Percentiles rank a stretch among this genome's conserved stretches.
Evolutionary conservation across 2,797 vertebrate genomes (phyloP).

Genomic region (Melanotaenia pygmaea): DNA sequence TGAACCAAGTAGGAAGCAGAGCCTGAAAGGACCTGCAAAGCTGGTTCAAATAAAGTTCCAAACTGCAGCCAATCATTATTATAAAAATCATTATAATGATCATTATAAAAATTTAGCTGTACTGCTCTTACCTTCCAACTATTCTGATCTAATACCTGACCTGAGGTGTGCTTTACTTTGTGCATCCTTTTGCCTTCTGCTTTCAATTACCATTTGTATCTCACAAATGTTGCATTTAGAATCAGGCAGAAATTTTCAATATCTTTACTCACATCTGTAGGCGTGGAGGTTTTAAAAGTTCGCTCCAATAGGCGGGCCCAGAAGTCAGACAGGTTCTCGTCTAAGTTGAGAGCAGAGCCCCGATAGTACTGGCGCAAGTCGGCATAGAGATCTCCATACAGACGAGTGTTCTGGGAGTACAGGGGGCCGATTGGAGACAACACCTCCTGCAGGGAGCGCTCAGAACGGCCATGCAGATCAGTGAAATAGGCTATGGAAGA

Average conservation of each 20-base stretch:
- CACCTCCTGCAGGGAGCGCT: conserved; percentile 86
- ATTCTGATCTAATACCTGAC: not conserved
- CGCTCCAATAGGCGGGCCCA: conserved; percentile 91
- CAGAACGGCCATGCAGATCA: conserved; percentile 88
- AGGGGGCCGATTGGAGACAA: conserved; percentile 85
- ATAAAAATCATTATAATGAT: no score
- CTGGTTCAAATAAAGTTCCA: no score
- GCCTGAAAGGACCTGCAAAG: conserved; percentile 11
- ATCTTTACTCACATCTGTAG: conserved; percentile 63
- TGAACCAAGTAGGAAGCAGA: conserved; percentile 10
- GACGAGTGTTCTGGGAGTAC: conserved; percentile 85
- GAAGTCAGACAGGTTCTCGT: conserved; percentile 91
- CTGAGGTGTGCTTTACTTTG: not conserved
- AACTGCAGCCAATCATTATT: no score
- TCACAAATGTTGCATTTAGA: not conserved
- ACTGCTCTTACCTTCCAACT: not conserved
- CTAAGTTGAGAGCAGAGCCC: conserved; percentile 90
- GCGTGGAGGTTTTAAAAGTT: conserved; percentile 83
- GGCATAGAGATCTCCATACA: conserved; percentile 87
- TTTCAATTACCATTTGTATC: not conserved
- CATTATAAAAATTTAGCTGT: no score
- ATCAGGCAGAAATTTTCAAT: no score
- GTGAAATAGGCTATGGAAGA: conserved; percentile 88
- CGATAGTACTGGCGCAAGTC: conserved; percentile 92
- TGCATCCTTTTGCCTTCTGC: not conserved